Conservation (phyloP, 2,888 invertebrate species). For the Eupelmus urozonus region DNA sequence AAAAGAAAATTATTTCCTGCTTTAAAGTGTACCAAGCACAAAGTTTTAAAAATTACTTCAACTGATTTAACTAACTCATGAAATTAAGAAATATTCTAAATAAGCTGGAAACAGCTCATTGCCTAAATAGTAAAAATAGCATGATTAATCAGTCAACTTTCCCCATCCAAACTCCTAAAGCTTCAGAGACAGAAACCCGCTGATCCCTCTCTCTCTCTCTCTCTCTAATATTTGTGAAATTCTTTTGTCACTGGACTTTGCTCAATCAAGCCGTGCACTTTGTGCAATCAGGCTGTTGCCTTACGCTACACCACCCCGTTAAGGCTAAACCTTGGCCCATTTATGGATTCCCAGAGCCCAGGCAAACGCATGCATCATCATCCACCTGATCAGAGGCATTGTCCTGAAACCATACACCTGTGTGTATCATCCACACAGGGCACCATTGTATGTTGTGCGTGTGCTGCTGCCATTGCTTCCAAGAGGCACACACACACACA, state of each 20-base stretch:
- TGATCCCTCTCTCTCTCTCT: too few relatives aligned
- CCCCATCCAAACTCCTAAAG: too few relatives aligned
- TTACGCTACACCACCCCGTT: not conserved
- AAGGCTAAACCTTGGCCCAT: slow-evolving; percentile 10
- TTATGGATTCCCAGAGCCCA: not conserved
- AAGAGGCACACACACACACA: too few relatives aligned
- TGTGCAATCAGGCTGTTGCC: slow-evolving; percentile 1
- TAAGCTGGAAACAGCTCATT: too few relatives aligned
- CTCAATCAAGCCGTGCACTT: not conserved
- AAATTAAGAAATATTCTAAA: too few relatives aligned
- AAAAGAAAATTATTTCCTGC: too few relatives aligned
- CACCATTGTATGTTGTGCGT: not conserved
- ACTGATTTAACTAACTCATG: too few relatives aligned
- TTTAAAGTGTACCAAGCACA: too few relatives aligned
- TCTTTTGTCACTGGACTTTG: slow-evolving; percentile 11
- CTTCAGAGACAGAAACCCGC: too few relatives aligned
- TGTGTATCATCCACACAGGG: not conserved
- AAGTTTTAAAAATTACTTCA: too few relatives aligned
- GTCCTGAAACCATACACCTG: slow-evolving; percentile 4
- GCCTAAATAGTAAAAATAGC: too few relatives aligned
- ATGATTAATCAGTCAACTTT: too few relatives aligned
- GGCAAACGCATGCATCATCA: not conserved
- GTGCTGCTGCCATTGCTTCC: not conserved
- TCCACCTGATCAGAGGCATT: slow-evolving; percentile 12
- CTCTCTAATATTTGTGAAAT: slow-evolving; percentile 7